Base-by-base conservation (phyloP, 2,888 invertebrate genomes). In the Campaea margaritaria region DNA sequence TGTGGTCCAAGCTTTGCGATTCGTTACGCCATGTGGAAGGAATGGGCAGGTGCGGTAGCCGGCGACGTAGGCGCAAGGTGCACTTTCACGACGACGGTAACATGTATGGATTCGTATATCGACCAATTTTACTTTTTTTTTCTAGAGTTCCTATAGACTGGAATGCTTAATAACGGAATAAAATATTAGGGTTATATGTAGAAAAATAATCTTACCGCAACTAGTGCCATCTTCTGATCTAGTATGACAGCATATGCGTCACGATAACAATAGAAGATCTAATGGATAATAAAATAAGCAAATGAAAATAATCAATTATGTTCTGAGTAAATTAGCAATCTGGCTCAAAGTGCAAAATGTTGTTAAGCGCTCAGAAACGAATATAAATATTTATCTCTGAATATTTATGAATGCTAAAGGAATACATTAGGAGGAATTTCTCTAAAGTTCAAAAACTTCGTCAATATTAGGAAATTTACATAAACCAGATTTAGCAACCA, bases 21-120 rank as follows among this genome's bases (percentile, higher is more conserved):
- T 76, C 80, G 83, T 87, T 85, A 86, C 87, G 86, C 82, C 90
- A 91, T 87, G 79, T 89, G 88, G 80, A 80, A 78, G 77, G 82
- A 83, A 83, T 79, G 79, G 72, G 83, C 91, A 91, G 91, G 89
- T 89, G 91, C 81, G 72, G 76, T 75, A 50, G 72, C 67, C 67
- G 73, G 75, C 75, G 31, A 10, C 31, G 75, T 73, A 78, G 72
- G 70, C 75, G 83, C 86, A 87, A 88, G 86, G 84, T 89, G 89
- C 82, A 82, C 83, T 86, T 88, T 89, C 85, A 78, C 83, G 21
- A 21, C 5, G 75, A 75, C 71, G 71, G 72, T 62, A 70, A 75
- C 72, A 72, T 66, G 72, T 74, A 79, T 84, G 36, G 36, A 36
- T 36, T 34, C 34, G 2, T 36, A 12, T 10, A 36, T 36, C 7